These are phyloP conservation scores for Scalopus aquaticus DNA, from an alignment of 2,113 vertebrate genomes.

Conservation along the genomic window DNA sequence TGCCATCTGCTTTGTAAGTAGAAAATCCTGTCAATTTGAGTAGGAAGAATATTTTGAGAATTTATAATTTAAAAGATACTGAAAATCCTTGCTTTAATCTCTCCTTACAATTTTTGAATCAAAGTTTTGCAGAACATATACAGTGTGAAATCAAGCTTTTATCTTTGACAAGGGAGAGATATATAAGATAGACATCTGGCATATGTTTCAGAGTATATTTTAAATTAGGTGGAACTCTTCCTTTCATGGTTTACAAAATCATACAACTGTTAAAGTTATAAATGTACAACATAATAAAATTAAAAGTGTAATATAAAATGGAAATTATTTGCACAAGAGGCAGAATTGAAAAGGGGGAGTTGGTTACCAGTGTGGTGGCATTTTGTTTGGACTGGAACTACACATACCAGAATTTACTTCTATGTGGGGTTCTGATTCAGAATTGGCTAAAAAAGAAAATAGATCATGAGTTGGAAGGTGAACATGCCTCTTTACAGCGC, in stretches of 20 bases:
- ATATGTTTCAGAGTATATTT: not conserved
- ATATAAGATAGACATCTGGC: not conserved
- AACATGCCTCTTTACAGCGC: not conserved
- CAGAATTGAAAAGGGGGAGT: not conserved
- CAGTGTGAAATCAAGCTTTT: not conserved
- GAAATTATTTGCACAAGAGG: not conserved
- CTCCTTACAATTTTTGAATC: not conserved
- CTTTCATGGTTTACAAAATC: not conserved
- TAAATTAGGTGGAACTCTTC: not conserved
- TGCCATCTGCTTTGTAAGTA: not conserved
- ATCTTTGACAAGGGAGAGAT: not conserved
- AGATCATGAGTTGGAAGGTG: not conserved
- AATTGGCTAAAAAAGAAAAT: not conserved
- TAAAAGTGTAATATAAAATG: not conserved
- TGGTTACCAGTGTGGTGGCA: too few relatives aligned
- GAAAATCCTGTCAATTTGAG: not conserved
- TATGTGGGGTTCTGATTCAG: not conserved
- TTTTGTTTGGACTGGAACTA: too few relatives aligned
- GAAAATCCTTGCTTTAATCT: not conserved
- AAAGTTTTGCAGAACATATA: not conserved
- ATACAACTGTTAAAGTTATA: not conserved
- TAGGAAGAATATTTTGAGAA: not conserved
- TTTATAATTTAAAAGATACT: conserved; percentile 1
- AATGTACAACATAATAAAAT: not conserved
- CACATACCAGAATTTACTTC: not conserved